Evolutionary conservation across 2,113 vertebrate genomes (phyloP).

Genomic region (Odontesthes bonariensis): DNA sequence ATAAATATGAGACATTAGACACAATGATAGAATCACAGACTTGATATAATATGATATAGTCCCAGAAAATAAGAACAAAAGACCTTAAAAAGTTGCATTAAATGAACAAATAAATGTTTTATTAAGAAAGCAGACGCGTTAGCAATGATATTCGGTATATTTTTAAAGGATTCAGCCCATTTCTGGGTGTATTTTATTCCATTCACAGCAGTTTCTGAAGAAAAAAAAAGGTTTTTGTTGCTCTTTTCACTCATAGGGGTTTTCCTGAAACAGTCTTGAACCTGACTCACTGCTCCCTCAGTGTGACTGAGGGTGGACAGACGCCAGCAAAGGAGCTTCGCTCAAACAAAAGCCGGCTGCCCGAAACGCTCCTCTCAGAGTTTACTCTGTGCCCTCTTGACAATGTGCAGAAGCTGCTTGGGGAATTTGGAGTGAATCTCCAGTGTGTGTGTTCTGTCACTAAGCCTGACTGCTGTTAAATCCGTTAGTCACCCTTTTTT

Average conservation of each 20-base stretch:
- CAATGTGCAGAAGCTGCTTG: conserved; percentile 12
- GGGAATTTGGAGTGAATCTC: conserved; percentile 32
- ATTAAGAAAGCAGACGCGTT: not conserved
- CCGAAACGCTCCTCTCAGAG: conserved; percentile 28
- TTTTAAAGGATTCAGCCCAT: not conserved
- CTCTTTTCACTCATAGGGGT: not conserved
- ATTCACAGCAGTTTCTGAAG: not conserved
- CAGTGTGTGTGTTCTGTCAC: conserved; percentile 15
- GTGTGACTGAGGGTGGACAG: conserved; percentile 33
- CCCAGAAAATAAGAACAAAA: not conserved
- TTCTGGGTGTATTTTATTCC: not conserved
- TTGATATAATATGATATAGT: not conserved
- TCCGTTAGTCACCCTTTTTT: conserved; percentile 35
- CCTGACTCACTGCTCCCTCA: conserved; percentile 53
- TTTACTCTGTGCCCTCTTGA: conserved; percentile 32
- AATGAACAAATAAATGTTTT: no score
- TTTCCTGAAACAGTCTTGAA: conserved; percentile 18
- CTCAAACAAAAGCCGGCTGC: conserved; percentile 36
- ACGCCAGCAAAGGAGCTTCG: conserved; percentile 18
- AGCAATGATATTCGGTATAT: not conserved
- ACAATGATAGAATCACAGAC: not conserved
- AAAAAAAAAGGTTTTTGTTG: not conserved
- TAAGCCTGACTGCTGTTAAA: conserved; percentile 10
- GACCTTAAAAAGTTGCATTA: no score
- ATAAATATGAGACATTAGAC: not conserved